Evolutionary conservation across 2,797 vertebrate species (phyloP), one percentile per base, ranked within the genome.

Genomic region (Acanthornis magna): DNA sequence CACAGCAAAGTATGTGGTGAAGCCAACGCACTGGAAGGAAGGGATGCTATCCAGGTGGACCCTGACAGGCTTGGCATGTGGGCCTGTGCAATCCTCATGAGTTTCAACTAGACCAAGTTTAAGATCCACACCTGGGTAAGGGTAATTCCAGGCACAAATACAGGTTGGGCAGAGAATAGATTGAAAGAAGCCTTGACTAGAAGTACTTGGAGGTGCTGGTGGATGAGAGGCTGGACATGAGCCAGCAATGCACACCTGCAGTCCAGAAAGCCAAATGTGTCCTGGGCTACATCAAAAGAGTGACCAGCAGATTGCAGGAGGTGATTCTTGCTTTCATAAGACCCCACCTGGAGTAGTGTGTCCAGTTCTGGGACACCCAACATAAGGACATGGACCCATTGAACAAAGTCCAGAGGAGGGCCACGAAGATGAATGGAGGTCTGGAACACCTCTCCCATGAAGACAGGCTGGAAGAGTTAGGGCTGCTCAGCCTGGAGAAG

Each of bases 311-410:
- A 45, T 11, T 45, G n/a, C 47, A 16, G 13, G 25, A 80, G 20
- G 17, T 18, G 29, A 60, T 73, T 88, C 29, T 55, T 42, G 21
- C 25, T 53, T 25, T n/a, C n/a, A 40, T 22, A n/a, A 60, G n/a
- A 40, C n/a, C 20, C 9, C 17, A 47, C 25, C 38, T 45, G 51
- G 9, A 88, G 22, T 45, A n/a, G 27, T 79, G 23, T 25, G 38
- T 53, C 45, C 38, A 34, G 20, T 20, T 58, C 19, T 53, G 40
- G 29, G 16, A 5, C 38, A 67, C 14, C 11, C 68, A 40, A 18
- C 3, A 2, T 20, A n/a, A 36, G 43, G 20, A 55, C 0, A 0
- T 38, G n/a, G 17, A 47, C 17, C 9, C 45, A 40, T 22, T 60
- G 45, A 53, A n/a, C 3, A 11, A 66, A 73, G 9, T 26, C 7